These are phyloP conservation scores for Lithophane semibrunnea DNA, from an alignment of 2,888 invertebrate genomes.

Conservation along the genomic window DNA sequence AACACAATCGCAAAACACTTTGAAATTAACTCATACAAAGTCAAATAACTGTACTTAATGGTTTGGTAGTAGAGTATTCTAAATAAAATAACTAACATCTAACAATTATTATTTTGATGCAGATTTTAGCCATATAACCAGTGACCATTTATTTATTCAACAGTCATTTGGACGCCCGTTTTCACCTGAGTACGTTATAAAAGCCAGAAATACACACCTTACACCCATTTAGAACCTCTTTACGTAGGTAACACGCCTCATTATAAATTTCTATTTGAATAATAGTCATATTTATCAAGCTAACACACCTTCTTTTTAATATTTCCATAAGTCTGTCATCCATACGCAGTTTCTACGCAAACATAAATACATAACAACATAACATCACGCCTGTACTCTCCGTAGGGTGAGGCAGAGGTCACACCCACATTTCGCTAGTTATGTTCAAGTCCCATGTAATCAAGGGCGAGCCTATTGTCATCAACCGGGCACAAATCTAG, in stretches of 20 bases:
- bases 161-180: not conserved
- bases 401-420: not conserved
- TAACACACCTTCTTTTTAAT: not conserved
- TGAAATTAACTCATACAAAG: not conserved
- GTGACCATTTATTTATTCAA: not conserved
- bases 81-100: no score
- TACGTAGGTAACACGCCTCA: not conserved
- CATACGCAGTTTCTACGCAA: not conserved
- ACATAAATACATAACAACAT: not conserved
- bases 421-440: not conserved
- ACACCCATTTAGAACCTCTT: not conserved
- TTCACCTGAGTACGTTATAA: not conserved
- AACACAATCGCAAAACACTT: conserved; percentile 4
- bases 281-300: not conserved
- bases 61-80: not conserved
- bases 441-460: not conserved
- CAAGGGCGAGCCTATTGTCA: not conserved
- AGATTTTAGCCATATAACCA: not conserved
- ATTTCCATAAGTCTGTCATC: conserved; percentile 2
- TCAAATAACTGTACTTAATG: not conserved
- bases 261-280: not conserved
- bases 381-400: not conserved
- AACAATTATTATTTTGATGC: not conserved
- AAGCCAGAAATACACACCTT: not conserved
- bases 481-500: not conserved